Evolutionary conservation across 2,797 vertebrate genomes (phyloP), one percentile per base, ranked within the genome.

Genomic region (Macrochelys suwanniensis): DNA sequence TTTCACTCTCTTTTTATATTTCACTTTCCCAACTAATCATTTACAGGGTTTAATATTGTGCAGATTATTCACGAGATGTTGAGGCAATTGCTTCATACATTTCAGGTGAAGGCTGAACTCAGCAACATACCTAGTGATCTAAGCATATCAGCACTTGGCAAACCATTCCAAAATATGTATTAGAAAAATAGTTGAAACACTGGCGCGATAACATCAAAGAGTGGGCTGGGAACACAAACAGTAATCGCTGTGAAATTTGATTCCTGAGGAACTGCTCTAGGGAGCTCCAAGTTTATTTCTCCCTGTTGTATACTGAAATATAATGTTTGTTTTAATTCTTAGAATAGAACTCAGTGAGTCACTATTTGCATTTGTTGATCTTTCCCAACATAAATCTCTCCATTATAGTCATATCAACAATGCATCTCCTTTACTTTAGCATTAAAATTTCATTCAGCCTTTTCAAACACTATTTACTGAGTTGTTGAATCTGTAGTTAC

Each of bases 361-460:
- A 95, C 87, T 95, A 94, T 97, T 96, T 97, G 95, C 80, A 93
- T 53, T 95, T 96, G 95, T 97, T 97, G 94, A 97, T 97, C 94
- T 97, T 97, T 97, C 97, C 94, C 96, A 95, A 93, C 96, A 97
- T 97, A 96, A 84, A 95, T 90, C 92, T 89, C 82, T 89, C 95
- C 77, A 89, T 89, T 89, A 91, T 93, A 87, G 85, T 94, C 96
- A 86, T 92, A 96, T 87, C 82, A 88, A 91, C 93, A 94, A 88
- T 71, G 88, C 94, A 83, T 90, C 94, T 96, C 95, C 77, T 93
- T 96, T 97, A 85, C 83, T 87, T 93, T 81, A 88, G 85, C 80
- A 87, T 86, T 84, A 91, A 94, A 91, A 87, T 90, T 93, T 95
- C 80, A 82, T 93, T 94, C 78, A 80, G 86, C 53, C 31, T 89